Base-by-base conservation (phyloP, 2,797 vertebrate species). In the Sebastes itinus region DNA sequence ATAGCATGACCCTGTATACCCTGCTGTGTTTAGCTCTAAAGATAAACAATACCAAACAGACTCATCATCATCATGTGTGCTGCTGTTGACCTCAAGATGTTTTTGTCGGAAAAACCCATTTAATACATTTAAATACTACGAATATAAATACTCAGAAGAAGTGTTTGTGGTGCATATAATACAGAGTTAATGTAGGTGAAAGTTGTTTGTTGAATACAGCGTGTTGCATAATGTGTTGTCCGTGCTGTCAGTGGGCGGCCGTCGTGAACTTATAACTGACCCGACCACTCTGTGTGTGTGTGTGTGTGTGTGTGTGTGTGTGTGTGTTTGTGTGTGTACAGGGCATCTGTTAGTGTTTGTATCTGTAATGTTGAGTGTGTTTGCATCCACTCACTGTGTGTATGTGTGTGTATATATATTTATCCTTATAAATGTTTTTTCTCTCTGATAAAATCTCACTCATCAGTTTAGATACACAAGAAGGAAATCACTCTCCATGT, bases 191-290 rank as follows among this genome's bases (percentile, higher is more conserved):
- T 42, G 55, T 23, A n/a, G 38, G 60, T 68, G 64, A 87, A 71
- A 38, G 33, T 20, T 70, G 35, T 72, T 64, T 58, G 7, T 25
- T 78, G 23, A 74, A 61, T 66, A 42, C 25, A n/a, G 4, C 7
- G 13, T 68, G 85, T 86, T 86, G 80, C 66, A 56, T 74, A 86
- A 85, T 23, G 23, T 11, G 4, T 25, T 73, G 10, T 70, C 22
- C 3, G 42, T 49, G 30, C 46, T 72, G 32, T 76, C 61, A 61
- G 77, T 79, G 46, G 72, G 61, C 32, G 42, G 49, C 58, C 16
- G 22, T 42, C 7, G 7, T 35, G 35, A 12, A n/a, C 60, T 32
- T 30, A 52, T 27, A 58, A 59, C 23, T 64, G 52, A 70, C 28
- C 42, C 28, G 20, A 20, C 9, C 38, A 25, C 13, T 42, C 7